phyloP scores from a whole-genome alignment of 2,113 vertebrate genomes.

The Pluvianellus socialis region DNA sequence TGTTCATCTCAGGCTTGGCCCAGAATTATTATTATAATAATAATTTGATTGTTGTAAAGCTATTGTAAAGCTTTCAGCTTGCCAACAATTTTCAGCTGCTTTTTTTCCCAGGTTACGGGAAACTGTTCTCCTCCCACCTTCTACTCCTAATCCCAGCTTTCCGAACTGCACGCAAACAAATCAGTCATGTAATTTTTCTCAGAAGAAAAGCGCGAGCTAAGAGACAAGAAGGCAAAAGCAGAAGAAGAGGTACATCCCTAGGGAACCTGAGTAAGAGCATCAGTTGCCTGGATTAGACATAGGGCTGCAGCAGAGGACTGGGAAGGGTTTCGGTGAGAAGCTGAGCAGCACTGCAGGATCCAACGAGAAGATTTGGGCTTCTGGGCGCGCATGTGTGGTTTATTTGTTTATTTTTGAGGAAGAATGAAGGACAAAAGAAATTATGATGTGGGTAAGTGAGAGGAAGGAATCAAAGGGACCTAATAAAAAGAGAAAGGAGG shows the following conservation, averaged over 20 bases:
- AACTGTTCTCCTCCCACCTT: background rate
- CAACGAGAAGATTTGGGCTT: background rate
- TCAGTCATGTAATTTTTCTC: background rate
- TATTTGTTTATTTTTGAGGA: background rate
- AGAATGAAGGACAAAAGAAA: background rate
- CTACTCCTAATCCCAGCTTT: background rate
- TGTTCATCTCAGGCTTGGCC: accelerated
- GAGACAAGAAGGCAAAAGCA: background rate
- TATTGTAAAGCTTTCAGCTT: background rate
- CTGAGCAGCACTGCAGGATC: background rate
- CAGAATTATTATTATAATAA: background rate
- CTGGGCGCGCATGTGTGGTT: accelerated
- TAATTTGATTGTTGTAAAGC: background rate
- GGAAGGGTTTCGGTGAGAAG: background rate
- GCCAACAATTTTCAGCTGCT: background rate
- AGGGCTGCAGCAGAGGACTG: background rate
- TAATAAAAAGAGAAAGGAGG: background rate
- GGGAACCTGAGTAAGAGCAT: background rate
- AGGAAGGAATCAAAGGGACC: background rate
- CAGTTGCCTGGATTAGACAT: background rate
- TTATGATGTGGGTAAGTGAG: background rate
- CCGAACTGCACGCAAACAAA: background rate
- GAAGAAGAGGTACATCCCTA: background rate
- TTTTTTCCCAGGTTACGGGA: background rate
- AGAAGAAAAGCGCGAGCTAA: background rate